Conservation (phyloP, 2,888 invertebrate species). For the Ophion slaviceki region DNA sequence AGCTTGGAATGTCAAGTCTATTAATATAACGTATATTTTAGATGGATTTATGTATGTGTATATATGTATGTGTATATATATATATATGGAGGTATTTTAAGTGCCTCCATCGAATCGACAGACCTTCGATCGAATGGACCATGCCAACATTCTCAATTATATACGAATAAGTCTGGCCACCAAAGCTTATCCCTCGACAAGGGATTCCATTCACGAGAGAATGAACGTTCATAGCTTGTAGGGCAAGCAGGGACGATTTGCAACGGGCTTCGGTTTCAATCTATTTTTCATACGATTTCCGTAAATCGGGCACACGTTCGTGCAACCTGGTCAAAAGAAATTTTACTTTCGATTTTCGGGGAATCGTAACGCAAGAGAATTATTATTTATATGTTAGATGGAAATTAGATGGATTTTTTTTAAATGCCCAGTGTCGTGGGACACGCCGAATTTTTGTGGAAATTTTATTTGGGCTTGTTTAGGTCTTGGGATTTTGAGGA, state of each 20-base stretch:
- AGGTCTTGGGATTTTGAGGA: background rate
- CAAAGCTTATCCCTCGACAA: constrained; percentile 47
- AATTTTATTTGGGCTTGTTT: background rate
- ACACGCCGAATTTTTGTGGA: background rate
- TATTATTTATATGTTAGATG: background rate
- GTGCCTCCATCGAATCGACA: constrained; percentile 47
- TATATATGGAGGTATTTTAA: constrained; percentile 26
- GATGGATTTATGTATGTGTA: background rate
- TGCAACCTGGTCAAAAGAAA: background rate
- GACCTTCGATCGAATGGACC: constrained; percentile 57
- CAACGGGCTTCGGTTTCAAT: background rate
- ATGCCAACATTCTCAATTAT: constrained; percentile 53
- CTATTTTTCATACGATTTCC: background rate
- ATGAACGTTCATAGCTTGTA: constrained; percentile 1
- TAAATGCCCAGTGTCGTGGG: background rate
- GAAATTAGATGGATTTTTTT: background rate
- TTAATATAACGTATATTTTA: constrained; percentile 21
- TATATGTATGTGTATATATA: background rate
- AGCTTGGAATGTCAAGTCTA: constrained; percentile 11
- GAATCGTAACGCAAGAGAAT: background rate
- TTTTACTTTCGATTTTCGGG: background rate
- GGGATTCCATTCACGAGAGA: constrained; percentile 59
- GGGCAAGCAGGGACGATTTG: constrained; percentile 14
- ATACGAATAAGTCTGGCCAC: constrained; percentile 29
- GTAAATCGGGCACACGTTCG: background rate